Conservation (phyloP, 2,113 vertebrate species). For the Mustela nigripes region DNA sequence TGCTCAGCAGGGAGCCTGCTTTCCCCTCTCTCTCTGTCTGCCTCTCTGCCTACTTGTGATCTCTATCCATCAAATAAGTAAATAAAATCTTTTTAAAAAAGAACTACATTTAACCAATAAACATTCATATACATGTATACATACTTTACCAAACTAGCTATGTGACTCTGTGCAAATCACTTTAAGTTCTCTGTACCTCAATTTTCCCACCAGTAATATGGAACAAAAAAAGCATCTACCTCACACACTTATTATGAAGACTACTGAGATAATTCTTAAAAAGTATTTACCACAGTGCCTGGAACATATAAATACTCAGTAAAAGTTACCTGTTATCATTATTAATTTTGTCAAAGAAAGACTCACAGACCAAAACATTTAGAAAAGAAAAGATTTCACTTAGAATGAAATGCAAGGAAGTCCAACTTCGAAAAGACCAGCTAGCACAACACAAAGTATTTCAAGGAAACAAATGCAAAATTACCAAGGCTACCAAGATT, state of each 20-base stretch:
- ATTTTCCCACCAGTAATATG: neutral
- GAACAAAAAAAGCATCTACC: neutral
- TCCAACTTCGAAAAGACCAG: neutral
- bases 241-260: neutral
- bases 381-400: constrained; percentile 16
- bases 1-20: too few relatives aligned
- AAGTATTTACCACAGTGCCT: neutral
- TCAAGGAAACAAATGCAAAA: neutral
- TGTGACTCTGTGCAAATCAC: neutral
- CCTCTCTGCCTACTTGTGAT: too few relatives aligned
- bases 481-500: neutral
- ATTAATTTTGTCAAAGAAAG: neutral
- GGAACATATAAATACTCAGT: neutral
- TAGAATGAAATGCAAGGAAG: neutral
- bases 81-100: neutral
- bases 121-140: neutral
- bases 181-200: neutral
- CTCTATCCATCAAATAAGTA: too few relatives aligned
- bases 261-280: neutral
- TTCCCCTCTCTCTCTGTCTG: too few relatives aligned
- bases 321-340: neutral
- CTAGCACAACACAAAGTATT: neutral
- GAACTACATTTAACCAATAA: neutral
- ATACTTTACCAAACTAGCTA: neutral
- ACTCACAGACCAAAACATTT: neutral